Evolutionary conservation across 1,140 invertebrate species (phyloP).

Genomic region (Drosophila navojoa): DNA sequence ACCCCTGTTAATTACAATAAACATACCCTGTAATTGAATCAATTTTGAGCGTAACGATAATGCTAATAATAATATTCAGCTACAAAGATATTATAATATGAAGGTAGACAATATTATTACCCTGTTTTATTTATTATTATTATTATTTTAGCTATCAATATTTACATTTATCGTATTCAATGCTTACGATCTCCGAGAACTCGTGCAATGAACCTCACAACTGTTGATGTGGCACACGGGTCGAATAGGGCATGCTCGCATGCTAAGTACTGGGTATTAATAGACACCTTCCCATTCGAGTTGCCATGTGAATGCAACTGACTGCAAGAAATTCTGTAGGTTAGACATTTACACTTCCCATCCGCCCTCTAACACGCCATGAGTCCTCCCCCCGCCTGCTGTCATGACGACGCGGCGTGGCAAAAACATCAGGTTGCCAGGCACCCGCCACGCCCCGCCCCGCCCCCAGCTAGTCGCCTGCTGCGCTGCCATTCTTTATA

Average conservation of each 20-base stretch:
- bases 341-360: slow-evolving; percentile 64
- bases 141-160: no score
- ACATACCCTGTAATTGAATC: no score
- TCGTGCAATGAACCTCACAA: neutral
- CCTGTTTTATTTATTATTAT: no score
- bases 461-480: neutral
- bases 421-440: slow-evolving; percentile 34
- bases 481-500: slow-evolving; percentile 59
- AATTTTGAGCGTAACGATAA: no score
- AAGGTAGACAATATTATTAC: no score
- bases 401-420: slow-evolving; percentile 37
- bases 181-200: no score
- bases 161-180: no score
- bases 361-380: neutral
- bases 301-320: slow-evolving; percentile 43
- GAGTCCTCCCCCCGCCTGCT: slow-evolving; percentile 7
- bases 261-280: slow-evolving; percentile 21
- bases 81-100: no score
- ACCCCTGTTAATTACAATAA: no score
- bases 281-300: slow-evolving; percentile 26
- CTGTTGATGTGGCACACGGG: neutral
- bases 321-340: slow-evolving; percentile 44
- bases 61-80: no score
- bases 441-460: neutral
- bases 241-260: neutral